These are phyloP conservation scores for Gavia stellata DNA, from an alignment of 2,113 vertebrate genomes.

Conservation along the genomic window DNA sequence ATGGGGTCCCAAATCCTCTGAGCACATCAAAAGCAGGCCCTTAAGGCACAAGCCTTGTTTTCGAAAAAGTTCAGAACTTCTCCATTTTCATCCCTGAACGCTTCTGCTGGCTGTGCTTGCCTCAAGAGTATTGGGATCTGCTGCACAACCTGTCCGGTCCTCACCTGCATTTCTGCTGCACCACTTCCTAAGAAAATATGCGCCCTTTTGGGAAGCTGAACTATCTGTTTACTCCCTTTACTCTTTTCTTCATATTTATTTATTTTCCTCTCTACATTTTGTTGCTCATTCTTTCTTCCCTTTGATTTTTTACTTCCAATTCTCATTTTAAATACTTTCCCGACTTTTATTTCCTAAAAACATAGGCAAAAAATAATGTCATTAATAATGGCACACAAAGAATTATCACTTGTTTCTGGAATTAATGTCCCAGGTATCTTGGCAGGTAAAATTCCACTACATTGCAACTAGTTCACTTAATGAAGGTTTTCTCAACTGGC, in stretches of 20 bases:
- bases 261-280: background rate
- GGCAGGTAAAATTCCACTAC: background rate
- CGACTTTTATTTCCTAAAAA: background rate
- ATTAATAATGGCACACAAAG: background rate
- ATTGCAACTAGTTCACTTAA: background rate
- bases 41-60: background rate
- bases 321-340: background rate
- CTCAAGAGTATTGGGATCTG: background rate
- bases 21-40: background rate
- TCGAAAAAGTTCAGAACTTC: background rate
- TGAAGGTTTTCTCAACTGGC: background rate
- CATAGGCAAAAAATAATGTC: background rate
- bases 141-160: background rate
- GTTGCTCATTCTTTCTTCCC: background rate
- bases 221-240: background rate
- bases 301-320: background rate
- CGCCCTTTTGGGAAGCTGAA: background rate
- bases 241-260: background rate
- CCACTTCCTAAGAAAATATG: background rate
- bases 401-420: background rate
- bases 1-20: background rate
- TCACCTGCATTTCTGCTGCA: background rate
- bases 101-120: background rate
- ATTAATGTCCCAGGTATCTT: background rate
- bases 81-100: background rate